Percentiles rank a stretch among this genome's conserved stretches.
These are phyloP conservation scores for Neodiprion lecontei DNA, from an alignment of 1,140 invertebrate species.

Conservation along the genomic window DNA sequence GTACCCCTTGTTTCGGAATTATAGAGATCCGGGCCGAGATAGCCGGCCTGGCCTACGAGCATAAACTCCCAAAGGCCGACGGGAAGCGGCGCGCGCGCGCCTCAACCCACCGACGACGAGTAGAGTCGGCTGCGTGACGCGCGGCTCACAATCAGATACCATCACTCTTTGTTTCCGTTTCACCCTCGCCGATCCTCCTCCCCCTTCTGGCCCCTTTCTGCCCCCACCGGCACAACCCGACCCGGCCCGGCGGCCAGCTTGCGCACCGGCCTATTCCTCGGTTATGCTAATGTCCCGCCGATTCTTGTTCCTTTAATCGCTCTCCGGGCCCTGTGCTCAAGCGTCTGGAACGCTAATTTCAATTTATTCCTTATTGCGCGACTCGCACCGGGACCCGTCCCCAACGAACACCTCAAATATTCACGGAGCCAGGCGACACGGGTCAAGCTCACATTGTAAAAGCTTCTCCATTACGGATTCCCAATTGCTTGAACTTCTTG, in stretches of 20 bases:
- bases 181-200: background rate
- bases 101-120: background rate
- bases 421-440: too few species aligned
- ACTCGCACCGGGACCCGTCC: too few species aligned
- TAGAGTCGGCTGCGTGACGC: background rate
- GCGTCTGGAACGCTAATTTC: too few species aligned
- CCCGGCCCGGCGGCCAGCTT: background rate
- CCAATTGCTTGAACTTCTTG: too few species aligned
- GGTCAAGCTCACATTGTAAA: too few species aligned
- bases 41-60: background rate
- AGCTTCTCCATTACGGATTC: too few species aligned
- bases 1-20: background rate
- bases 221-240: background rate
- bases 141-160: background rate
- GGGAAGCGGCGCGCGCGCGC: background rate
- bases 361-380: too few species aligned
- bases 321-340: background rate
- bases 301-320: slow-evolving; percentile 1
- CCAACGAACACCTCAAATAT: too few species aligned
- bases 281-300: background rate
- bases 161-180: slow-evolving; percentile 5
- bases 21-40: background rate
- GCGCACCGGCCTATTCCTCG: background rate
- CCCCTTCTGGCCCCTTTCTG: background rate
- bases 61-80: too few species aligned